Base-by-base conservation (phyloP, 2,888 invertebrate species). In the Pogonocherus hispidulus region DNA sequence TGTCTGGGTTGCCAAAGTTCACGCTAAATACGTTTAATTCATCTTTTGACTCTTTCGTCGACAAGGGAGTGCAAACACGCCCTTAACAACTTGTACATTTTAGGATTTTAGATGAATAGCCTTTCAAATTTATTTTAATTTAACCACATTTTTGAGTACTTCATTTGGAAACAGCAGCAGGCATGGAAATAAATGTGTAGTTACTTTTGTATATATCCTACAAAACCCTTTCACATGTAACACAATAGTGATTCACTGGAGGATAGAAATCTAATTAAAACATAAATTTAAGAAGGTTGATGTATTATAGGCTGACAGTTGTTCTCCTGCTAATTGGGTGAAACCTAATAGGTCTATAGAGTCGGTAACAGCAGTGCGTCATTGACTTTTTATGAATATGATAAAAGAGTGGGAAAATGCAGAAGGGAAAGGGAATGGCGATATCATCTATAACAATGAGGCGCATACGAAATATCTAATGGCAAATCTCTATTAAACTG, bases 401-500 rank as follows among this genome's bases (percentile, higher is more conserved):
- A 75, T 77, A 72, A 75, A 75, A 74, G 73, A 72, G 69, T 68
- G 70, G 73, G 69, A 66, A 69, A 66, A 57, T 46, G 46, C 44
- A 11, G 57, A 49, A 49, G 41, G 63, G 67, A 41, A 27, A 49
- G 62, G 52, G 57, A 55, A 59, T 44, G 60, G 55, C 74, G 76
- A 78, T 78, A 78, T 77, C 74, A 78, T 76, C 75, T 71, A 70
- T 71, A 79, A 79, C 77, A 78, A 78, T 78, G 80, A 78, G 76
- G 68, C 73, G 76, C 78, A 73, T 76, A 78, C 76, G 76, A 78
- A 76, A 80, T 79, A 80, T 80, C 80, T 80, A 78, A 78, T 78
- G 76, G 74, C 72, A 78, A 78, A 80, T 80, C 80, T 80, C 79
- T 79, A 79, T 80, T 80, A 77, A 78, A 77, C 72, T 74, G 71